Conservation (phyloP, 1,140 invertebrate genomes). For the Contarinia nasturtii region DNA sequence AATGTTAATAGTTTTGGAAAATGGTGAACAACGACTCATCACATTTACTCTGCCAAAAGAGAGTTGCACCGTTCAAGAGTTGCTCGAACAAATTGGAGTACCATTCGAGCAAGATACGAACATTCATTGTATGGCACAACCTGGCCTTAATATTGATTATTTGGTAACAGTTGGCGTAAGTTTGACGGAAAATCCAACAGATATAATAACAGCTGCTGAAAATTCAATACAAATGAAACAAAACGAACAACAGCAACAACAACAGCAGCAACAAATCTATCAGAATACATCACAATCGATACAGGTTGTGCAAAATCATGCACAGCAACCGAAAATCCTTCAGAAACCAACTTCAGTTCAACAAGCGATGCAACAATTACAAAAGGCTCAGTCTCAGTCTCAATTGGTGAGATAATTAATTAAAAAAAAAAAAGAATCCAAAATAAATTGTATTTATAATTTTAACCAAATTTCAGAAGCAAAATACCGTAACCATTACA, state of each 20-base stretch:
- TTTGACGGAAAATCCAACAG: constrained; percentile 17
- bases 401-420: neutral
- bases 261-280: neutral
- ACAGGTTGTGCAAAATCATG: neutral
- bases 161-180: constrained; percentile 43
- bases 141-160: constrained; percentile 49
- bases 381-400: neutral
- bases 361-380: constrained; percentile 1
- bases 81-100: constrained; percentile 50
- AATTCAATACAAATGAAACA: constrained; percentile 18
- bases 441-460: neutral
- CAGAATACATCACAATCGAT: neutral
- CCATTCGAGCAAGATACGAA: constrained; percentile 37
- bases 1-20: constrained; percentile 52
- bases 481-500: constrained; percentile 14
- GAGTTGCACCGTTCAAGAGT: constrained; percentile 57
- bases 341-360: constrained; percentile 2
- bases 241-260: constrained; percentile 9
- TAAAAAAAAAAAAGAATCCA: neutral
- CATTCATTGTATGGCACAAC: constrained; percentile 48
- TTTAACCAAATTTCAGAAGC: constrained; percentile 4
- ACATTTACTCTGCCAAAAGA: constrained; percentile 59
- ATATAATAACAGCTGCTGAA: constrained; percentile 19
- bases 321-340: neutral
- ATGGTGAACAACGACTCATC: constrained; percentile 54